Evolutionary conservation across 2,113 vertebrate species (phyloP).

Genomic region (Speoplatyrhinus poulsoni): DNA sequence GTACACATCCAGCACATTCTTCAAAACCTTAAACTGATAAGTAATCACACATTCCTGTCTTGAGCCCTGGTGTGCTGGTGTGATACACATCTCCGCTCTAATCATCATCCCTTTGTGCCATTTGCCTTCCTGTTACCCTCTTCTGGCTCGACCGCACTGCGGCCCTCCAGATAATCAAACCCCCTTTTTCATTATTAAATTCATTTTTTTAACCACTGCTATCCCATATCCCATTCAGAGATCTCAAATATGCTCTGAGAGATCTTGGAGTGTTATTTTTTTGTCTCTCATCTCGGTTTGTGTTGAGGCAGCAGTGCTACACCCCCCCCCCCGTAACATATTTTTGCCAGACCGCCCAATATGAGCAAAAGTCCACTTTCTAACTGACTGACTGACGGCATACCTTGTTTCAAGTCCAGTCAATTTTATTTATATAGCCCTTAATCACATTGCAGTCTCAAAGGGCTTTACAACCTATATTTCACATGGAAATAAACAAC

Average conservation of each 20-base stretch:
- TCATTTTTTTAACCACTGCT: conserved; percentile 33
- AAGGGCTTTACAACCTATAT: no score
- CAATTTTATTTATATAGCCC: no score
- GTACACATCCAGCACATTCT: conserved; percentile 27
- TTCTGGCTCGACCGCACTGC: conserved; percentile 25
- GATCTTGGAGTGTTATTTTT: neutral
- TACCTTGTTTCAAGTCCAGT: no score
- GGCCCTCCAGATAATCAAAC: conserved; percentile 31
- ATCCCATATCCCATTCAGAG: conserved; percentile 24
- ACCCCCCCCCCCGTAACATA: no score
- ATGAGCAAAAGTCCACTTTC: no score
- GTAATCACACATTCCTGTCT: conserved; percentile 49
- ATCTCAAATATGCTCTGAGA: conserved; percentile 31
- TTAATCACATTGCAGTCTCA: no score
- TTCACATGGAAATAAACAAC: no score
- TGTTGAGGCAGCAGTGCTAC: conserved; percentile 19
- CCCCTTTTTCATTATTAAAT: conserved; percentile 40
- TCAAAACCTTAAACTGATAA: conserved; percentile 47
- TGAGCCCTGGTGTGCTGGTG: conserved; percentile 17
- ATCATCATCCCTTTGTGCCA: conserved; percentile 7
- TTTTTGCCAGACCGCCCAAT: no score
- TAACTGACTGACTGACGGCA: no score
- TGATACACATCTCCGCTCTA: conserved; percentile 40
- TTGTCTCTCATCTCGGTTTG: neutral
- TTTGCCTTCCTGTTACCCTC: neutral